phyloP scores from a whole-genome alignment of 2,113 vertebrate genomes.

The Lycocorax pyrrhopterus region DNA sequence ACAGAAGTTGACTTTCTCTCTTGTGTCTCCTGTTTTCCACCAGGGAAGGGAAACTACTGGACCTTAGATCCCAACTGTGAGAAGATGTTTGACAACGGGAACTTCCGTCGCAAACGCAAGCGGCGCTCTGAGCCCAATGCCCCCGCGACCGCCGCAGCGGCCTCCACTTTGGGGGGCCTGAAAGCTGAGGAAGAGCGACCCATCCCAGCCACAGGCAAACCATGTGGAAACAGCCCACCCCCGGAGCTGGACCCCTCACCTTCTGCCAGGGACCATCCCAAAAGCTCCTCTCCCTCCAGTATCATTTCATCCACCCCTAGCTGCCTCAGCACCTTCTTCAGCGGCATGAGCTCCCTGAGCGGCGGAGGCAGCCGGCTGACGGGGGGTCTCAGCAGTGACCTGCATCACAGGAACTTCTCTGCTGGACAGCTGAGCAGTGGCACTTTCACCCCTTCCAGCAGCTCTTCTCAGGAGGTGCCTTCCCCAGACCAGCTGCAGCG shows the following conservation, averaged over 20 bases:
- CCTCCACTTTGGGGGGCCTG: slow-evolving; percentile 47
- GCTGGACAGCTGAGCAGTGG: slow-evolving; percentile 52
- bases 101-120: slow-evolving; percentile 95
- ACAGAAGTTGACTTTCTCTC: background rate
- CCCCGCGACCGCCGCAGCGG: background rate
- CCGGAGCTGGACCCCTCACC: slow-evolving; percentile 79
- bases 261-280: slow-evolving; percentile 80
- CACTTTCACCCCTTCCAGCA: slow-evolving; percentile 62
- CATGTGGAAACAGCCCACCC: slow-evolving; percentile 73
- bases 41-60: slow-evolving; percentile 99
- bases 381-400: slow-evolving; percentile 69
- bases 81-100: slow-evolving; percentile 99
- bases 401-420: slow-evolving; percentile 76
- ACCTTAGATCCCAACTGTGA: slow-evolving; percentile 98
- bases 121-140: slow-evolving; percentile 81
- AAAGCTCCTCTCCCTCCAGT: slow-evolving; percentile 78
- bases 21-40: background rate
- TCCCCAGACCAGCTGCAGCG: slow-evolving; percentile 61
- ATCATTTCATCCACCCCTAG: slow-evolving; percentile 73
- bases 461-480: slow-evolving; percentile 60
- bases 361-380: slow-evolving; percentile 40
- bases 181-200: slow-evolving; percentile 79
- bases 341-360: slow-evolving; percentile 82
- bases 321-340: slow-evolving; percentile 92
- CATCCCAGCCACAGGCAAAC: slow-evolving; percentile 44